Evolutionary conservation across 2,797 vertebrate species (phyloP), one percentile per base, ranked within the genome.

Genomic region (Acestrorhynchus altus): DNA sequence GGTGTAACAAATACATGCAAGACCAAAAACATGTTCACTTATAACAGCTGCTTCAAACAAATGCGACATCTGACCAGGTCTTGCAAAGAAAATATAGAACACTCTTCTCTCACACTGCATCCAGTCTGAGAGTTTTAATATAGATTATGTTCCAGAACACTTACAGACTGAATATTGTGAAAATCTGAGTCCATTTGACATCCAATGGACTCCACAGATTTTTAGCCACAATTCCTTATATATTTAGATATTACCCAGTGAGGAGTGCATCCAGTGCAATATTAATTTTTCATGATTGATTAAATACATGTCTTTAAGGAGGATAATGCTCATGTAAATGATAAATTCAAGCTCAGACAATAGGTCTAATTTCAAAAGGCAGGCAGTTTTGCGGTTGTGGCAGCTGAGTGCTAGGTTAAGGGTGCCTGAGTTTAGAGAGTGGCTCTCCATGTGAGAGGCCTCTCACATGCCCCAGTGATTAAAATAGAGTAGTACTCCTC

Each of bases 401-500:
- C 89, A 86, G 88, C 91, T 75, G 87, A 91, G 88, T 87, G 85
- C 83, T 42, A 28, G 71, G 72, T 72, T 82, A 88, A 89, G 89
- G 89, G 90, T 90, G 90, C 88, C 88, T 88, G 89, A 78, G 82
- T 84, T 91, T 85, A 87, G 79, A 86, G 86, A 90, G 88, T 88
- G 86, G 83, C 90, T 89, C 92, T 94, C 85, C 68, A 90, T 86
- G 89, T 77, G 83, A 93, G 91, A 89, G 89, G 84, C 89, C 86
- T 87, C 90, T 89, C 89, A 89, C 87, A 80, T 88, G 79, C 87
- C 90, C 89, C 85, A 88, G 87, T 93, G 90, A 92, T 92, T 90
- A 90, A 79, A 80, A 84, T 44, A 88, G 91, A 90, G 91, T 91
- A 92, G 88, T 91, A 90, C 92, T 92, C 90, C 92, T 89, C 87